These are phyloP conservation scores for Fulmarus glacialis DNA, from an alignment of 2,113 vertebrate genomes.

Conservation along the genomic window DNA sequence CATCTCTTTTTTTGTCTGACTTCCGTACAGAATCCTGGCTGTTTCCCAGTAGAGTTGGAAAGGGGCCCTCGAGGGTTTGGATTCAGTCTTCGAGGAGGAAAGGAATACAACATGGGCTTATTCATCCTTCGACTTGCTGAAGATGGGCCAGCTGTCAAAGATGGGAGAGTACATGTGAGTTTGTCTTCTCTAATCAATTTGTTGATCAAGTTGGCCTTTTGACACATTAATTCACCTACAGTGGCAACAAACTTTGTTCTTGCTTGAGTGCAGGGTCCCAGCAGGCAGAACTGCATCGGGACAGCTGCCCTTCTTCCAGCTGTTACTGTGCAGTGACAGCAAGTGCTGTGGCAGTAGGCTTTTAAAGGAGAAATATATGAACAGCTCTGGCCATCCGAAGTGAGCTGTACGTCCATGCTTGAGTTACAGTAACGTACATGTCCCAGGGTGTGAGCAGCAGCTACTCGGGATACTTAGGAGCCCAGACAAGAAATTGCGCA, in stretches of 20 bases:
- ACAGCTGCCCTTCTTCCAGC: not conserved
- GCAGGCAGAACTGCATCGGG: not conserved
- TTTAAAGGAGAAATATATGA: not conserved
- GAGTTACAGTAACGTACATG: not conserved
- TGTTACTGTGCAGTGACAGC: not conserved
- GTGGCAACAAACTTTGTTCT: not conserved
- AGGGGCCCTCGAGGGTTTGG: slow-evolving; percentile 92
- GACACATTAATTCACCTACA: not conserved
- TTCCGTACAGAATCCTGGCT: slow-evolving; percentile 76
- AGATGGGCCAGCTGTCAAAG: slow-evolving; percentile 90
- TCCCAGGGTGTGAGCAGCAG: not conserved
- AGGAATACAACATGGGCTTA: slow-evolving; percentile 98
- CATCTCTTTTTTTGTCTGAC: not conserved
- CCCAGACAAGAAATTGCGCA: not conserved
- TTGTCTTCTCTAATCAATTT: slow-evolving; percentile 9
- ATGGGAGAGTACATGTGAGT: slow-evolving; percentile 92
- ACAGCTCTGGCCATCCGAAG: not conserved
- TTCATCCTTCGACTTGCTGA: slow-evolving; percentile 96
- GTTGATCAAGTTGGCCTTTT: not conserved
- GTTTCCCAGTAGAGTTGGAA: slow-evolving; percentile 91
- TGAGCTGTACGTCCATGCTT: not conserved
- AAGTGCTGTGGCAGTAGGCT: not conserved
- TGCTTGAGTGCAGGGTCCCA: not conserved
- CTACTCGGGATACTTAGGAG: not conserved
- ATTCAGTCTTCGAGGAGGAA: slow-evolving; percentile 95